These are phyloP conservation scores for Sclerurus mexicanus DNA, from an alignment of 2,113 vertebrate species.

Conservation along the genomic window DNA sequence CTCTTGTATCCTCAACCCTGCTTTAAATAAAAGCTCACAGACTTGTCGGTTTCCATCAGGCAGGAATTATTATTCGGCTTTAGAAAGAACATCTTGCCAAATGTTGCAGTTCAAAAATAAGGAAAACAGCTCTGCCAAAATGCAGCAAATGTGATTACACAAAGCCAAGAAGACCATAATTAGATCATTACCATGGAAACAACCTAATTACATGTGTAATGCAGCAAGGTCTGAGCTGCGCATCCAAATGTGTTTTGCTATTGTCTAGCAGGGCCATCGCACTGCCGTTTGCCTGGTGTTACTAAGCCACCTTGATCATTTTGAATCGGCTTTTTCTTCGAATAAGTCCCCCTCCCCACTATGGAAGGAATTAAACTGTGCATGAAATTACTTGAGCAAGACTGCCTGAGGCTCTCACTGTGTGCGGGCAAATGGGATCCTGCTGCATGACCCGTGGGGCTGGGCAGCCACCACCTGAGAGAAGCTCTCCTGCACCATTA, in stretches of 20 bases:
- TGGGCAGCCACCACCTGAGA: neutral
- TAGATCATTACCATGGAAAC: constrained; percentile 87
- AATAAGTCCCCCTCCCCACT: neutral
- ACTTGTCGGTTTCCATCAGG: constrained; percentile 53
- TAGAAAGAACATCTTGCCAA: constrained; percentile 77
- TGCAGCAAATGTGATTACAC: constrained; percentile 82
- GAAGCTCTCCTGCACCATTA: neutral
- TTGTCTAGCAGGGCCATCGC: constrained; percentile 66
- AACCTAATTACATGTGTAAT: constrained; percentile 84
- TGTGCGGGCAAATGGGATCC: neutral
- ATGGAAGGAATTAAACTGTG: constrained; percentile 9
- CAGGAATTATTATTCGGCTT: constrained; percentile 76
- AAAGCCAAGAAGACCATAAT: constrained; percentile 82
- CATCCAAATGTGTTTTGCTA: constrained; percentile 73
- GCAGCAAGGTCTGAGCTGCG: constrained; percentile 72
- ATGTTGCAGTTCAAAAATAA: constrained; percentile 79
- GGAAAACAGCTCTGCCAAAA: constrained; percentile 79
- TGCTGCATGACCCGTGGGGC: neutral
- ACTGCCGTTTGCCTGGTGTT: constrained; percentile 40
- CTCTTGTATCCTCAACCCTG: constrained; percentile 50
- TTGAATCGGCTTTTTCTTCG: constrained; percentile 20
- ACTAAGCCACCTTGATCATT: constrained; percentile 61
- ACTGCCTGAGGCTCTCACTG: neutral
- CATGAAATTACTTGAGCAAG: neutral
- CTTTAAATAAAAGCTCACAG: constrained; percentile 67